A percentile compares a stretch with the other conserved stretches of the same genome.
Conservation (phyloP, 1,140 invertebrate genomes). For the Drosophila burlai region DNA sequence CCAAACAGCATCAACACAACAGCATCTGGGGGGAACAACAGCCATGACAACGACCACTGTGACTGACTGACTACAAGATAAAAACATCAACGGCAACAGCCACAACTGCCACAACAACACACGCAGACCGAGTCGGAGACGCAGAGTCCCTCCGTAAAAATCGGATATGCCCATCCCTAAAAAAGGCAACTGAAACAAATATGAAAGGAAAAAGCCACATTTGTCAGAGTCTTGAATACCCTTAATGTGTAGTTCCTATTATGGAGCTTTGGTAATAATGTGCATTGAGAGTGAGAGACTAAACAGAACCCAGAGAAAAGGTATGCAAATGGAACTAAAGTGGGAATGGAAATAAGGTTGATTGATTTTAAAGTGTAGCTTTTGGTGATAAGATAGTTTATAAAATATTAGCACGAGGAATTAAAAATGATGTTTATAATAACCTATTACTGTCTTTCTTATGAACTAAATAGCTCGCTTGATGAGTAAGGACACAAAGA, state of each 20-base stretch:
- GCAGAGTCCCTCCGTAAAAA: constrained; percentile 49
- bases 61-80: constrained; percentile 62
- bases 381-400: neutral
- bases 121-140: constrained; percentile 7
- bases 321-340: constrained; percentile 5
- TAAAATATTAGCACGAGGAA: neutral
- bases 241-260: constrained; percentile 21
- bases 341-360: constrained; percentile 1
- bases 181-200: constrained; percentile 53
- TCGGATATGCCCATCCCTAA: constrained; percentile 84
- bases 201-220: constrained; percentile 46
- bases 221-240: constrained; percentile 45
- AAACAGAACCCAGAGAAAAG: constrained; percentile 2
- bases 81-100: constrained; percentile 61
- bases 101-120: constrained; percentile 51
- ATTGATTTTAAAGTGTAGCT: constrained; percentile 2
- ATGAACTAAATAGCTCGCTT: neutral
- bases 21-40: constrained; percentile 46
- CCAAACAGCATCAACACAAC: constrained; percentile 50
- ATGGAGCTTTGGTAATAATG: constrained; percentile 7
- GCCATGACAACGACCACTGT: constrained; percentile 58
- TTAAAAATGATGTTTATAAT: no score
- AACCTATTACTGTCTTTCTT: neutral
- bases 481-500: neutral
- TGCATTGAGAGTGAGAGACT: neutral